Evolutionary conservation across 2,797 vertebrate genomes (phyloP).

Genomic region (Myoxocephalus aenaeus): DNA sequence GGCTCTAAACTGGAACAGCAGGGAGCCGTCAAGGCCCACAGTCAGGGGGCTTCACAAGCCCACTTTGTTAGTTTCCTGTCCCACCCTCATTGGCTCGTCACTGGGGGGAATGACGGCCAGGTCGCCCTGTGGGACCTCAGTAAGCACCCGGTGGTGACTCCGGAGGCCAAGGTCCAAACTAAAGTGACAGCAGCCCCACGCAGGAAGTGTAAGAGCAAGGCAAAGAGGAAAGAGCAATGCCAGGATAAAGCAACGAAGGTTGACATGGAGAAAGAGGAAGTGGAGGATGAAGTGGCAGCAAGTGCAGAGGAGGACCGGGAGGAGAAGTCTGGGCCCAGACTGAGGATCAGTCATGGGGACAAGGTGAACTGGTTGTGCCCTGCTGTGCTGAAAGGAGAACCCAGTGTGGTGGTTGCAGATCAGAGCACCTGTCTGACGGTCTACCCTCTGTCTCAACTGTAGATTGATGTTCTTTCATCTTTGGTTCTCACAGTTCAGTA

Average conservation of each 20-base stretch:
- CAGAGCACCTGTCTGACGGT: slow-evolving; percentile 87
- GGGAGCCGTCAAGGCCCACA: slow-evolving; percentile 87
- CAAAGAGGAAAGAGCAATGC: slow-evolving; percentile 64
- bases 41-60: slow-evolving; percentile 91
- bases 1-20: slow-evolving; percentile 88
- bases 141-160: slow-evolving; percentile 72
- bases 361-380: slow-evolving; percentile 96
- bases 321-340: slow-evolving; percentile 79
- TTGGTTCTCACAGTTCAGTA: neutral
- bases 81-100: slow-evolving; percentile 88
- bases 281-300: slow-evolving; percentile 37
- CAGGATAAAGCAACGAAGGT: slow-evolving; percentile 43
- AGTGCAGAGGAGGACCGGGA: slow-evolving; percentile 12
- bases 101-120: slow-evolving; percentile 92
- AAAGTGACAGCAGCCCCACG: slow-evolving; percentile 37
- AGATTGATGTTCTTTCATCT: slow-evolving; percentile 11
- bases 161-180: slow-evolving; percentile 78
- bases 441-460: slow-evolving; percentile 83
- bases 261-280: slow-evolving; percentile 41
- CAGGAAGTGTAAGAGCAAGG: slow-evolving; percentile 72
- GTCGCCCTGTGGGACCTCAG: slow-evolving; percentile 92
- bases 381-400: slow-evolving; percentile 86
- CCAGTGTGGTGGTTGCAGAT: slow-evolving; percentile 91
- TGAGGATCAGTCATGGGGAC: slow-evolving; percentile 89
- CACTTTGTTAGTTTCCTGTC: slow-evolving; percentile 87